phyloP scores from a whole-genome alignment of 1,140 invertebrate species.

The Trialeurodes vaporariorum region DNA sequence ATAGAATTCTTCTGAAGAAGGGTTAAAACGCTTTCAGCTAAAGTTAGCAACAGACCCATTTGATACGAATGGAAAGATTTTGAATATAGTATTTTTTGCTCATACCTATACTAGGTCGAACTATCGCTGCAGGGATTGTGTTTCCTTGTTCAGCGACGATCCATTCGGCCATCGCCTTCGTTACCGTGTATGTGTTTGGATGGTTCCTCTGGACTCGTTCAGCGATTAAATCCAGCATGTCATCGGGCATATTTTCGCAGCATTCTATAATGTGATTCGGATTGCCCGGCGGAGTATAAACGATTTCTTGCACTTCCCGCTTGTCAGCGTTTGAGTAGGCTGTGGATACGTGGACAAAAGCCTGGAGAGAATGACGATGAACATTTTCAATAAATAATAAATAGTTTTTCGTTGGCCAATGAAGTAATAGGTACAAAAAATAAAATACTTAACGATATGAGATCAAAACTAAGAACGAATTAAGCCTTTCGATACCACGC shows the following conservation, averaged over 20 bases:
- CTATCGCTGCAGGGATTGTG: constrained; percentile 70
- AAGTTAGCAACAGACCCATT: too few species aligned
- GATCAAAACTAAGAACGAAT: not conserved
- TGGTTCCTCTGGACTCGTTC: constrained; percentile 49
- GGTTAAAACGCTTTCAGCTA: too few species aligned
- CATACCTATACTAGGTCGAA: constrained; percentile 80
- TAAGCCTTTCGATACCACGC: not conserved
- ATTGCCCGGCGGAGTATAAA: constrained; percentile 55
- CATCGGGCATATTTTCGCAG: constrained; percentile 44
- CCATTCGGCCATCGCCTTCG: constrained; percentile 72
- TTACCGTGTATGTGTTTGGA: constrained; percentile 80
- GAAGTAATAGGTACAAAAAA: not conserved
- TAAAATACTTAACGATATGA: not conserved
- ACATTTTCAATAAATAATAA: too few species aligned
- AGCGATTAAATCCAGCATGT: constrained; percentile 43
- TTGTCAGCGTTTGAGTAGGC: constrained; percentile 75
- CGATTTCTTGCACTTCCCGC: constrained; percentile 50
- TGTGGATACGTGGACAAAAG: constrained; percentile 74
- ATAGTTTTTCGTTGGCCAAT: not conserved
- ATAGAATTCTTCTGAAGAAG: too few species aligned
- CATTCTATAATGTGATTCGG: constrained; percentile 47
- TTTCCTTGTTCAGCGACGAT: constrained; percentile 48
- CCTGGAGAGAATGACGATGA: constrained; percentile 41
- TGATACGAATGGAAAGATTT: too few species aligned
- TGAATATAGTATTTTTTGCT: too few species aligned